Percentiles rank a stretch among this genome's conserved stretches.
Conservation (phyloP, 2,113 vertebrate genomes). For the Trochalopteron elliotii region DNA sequence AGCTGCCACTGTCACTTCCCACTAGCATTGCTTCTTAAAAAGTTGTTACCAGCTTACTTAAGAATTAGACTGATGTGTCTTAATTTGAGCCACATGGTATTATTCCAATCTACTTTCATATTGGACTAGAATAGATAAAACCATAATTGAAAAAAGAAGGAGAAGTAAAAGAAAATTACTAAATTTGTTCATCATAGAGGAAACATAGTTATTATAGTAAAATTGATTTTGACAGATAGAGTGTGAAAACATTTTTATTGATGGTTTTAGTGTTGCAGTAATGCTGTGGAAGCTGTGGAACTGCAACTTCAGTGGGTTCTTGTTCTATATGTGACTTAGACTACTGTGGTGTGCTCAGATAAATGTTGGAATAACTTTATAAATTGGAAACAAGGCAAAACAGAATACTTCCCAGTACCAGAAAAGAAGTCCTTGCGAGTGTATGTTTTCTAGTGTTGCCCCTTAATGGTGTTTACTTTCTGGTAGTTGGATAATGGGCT, state of each 20-base stretch:
- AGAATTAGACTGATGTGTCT: slow-evolving; percentile 28
- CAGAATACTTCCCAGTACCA: neutral
- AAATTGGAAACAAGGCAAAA: neutral
- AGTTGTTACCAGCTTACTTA: slow-evolving; percentile 46
- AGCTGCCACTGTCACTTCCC: neutral
- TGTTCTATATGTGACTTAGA: rapidly evolving
- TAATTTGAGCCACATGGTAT: slow-evolving; percentile 16
- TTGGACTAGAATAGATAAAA: neutral
- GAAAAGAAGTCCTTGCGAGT: neutral
- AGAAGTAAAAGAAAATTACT: neutral
- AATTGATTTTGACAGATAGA: neutral
- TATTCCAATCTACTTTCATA: neutral
- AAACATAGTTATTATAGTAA: neutral
- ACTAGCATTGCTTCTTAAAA: neutral
- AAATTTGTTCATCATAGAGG: neutral
- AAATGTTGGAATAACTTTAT: neutral
- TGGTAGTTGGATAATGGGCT: slow-evolving; percentile 4
- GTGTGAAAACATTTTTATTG: neutral
- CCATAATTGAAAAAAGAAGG: neutral
- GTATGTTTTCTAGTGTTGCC: neutral
- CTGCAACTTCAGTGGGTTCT: neutral
- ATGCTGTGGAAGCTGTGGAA: neutral
- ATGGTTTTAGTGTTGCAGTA: neutral
- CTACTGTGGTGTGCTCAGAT: neutral
- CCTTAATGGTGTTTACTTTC: neutral